Evolutionary conservation across 2,888 invertebrate species (phyloP).

Genomic region (Eristalis arbustorum): DNA sequence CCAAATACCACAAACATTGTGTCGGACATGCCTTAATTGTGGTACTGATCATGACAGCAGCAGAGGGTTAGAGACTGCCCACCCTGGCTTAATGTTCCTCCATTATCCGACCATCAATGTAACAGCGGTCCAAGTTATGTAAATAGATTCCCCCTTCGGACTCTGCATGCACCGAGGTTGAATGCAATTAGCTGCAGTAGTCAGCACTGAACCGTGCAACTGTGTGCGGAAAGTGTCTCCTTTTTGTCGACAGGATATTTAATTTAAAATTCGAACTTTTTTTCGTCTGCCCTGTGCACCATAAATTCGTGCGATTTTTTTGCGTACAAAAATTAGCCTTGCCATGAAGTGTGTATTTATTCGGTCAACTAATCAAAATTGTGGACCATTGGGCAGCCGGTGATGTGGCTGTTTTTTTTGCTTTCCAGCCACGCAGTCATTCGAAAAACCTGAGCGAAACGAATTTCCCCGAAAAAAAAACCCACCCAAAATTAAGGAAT

Average conservation of each 20-base stretch:
- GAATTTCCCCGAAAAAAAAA: not conserved
- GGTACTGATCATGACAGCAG: slow-evolving; percentile 53
- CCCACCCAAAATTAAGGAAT: not conserved
- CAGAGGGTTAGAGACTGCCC: not conserved
- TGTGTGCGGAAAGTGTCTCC: slow-evolving; percentile 15
- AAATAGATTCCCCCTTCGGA: slow-evolving; percentile 61
- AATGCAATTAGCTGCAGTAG: slow-evolving; percentile 67
- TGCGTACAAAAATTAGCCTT: not conserved
- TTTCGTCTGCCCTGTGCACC: not conserved
- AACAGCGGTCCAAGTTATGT: slow-evolving; percentile 58
- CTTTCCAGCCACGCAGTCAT: not conserved
- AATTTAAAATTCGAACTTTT: slow-evolving; percentile 57
- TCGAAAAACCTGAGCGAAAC: not conserved
- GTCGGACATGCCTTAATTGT: slow-evolving; percentile 70
- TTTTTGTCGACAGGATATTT: slow-evolving; percentile 54
- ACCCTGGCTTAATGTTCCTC: slow-evolving; percentile 21
- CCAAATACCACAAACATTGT: slow-evolving; percentile 70
- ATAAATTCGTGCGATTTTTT: not conserved
- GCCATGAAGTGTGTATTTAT: slow-evolving; percentile 23
- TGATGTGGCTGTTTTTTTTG: not conserved
- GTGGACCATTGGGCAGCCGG: not conserved
- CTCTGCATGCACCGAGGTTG: slow-evolving; percentile 21
- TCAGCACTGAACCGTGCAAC: slow-evolving; percentile 2
- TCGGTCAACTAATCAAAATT: slow-evolving; percentile 61
- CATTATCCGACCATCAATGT: slow-evolving; percentile 36